A percentile compares a stretch with the other conserved stretches of the same genome.
Conservation (phyloP, 2,113 vertebrate genomes). For the Datnioides undecimradiatus region DNA sequence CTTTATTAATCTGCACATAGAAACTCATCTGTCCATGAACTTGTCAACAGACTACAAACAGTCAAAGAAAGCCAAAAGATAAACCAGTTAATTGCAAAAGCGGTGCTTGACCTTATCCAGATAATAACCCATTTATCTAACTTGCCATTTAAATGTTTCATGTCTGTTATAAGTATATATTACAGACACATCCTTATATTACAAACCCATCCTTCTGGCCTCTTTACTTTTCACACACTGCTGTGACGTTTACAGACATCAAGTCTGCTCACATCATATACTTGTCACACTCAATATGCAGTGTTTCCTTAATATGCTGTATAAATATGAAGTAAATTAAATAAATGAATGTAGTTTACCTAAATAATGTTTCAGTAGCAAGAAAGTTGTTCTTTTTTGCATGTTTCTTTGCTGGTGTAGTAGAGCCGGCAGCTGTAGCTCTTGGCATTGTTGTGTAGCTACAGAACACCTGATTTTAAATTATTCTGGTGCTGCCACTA, state of each 20-base stretch:
- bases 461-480: background rate
- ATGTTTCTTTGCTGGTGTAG: background rate
- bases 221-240: background rate
- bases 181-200: too few species aligned
- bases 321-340: background rate
- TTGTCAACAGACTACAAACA: background rate
- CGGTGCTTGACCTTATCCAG: background rate
- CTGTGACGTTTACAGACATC: background rate
- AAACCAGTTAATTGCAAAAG: background rate
- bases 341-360: background rate
- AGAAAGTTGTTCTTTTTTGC: background rate
- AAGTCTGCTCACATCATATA: background rate
- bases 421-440: background rate
- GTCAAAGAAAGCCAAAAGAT: background rate
- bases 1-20: slow-evolving; percentile 39
- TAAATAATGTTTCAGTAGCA: background rate
- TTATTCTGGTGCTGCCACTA: background rate
- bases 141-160: background rate
- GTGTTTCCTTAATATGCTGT: background rate
- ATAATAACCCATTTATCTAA: background rate
- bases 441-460: background rate
- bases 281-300: background rate
- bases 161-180: background rate
- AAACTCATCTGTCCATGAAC: slow-evolving; percentile 30
- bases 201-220: background rate